Conservation (phyloP, 2,888 invertebrate genomes). For the Melanophora roralis region DNA sequence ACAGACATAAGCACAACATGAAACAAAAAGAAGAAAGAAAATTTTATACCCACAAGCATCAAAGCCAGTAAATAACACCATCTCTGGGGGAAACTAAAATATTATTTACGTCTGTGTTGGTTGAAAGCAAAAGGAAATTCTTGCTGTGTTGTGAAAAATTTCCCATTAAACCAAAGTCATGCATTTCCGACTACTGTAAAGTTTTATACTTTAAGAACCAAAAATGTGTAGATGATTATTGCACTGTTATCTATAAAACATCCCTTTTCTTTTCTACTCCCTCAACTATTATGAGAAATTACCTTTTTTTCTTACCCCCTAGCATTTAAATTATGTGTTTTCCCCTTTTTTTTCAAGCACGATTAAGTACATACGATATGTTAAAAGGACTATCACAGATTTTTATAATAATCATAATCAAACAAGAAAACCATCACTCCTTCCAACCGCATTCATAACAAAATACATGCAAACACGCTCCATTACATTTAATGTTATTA, state of each 20-base stretch:
- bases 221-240: too few species aligned
- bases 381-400: not conserved
- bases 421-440: conserved; percentile 1
- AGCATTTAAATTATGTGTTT: not conserved
- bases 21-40: not conserved
- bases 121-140: not conserved
- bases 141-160: too few species aligned
- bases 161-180: too few species aligned
- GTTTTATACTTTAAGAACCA: not conserved
- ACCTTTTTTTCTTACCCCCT: not conserved
- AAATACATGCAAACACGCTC: not conserved
- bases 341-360: not conserved
- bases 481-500: not conserved
- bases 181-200: too few species aligned
- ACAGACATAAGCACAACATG: not conserved
- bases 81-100: not conserved
- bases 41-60: not conserved
- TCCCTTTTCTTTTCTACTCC: not conserved
- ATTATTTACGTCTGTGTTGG: not conserved
- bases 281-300: not conserved
- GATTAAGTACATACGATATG: not conserved
- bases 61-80: not conserved
- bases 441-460: too few species aligned
- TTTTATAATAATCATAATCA: conserved; percentile 15
- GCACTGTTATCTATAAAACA: too few species aligned